phyloP scores from a whole-genome alignment of 2,113 vertebrate genomes.

The Scomber colias region DNA sequence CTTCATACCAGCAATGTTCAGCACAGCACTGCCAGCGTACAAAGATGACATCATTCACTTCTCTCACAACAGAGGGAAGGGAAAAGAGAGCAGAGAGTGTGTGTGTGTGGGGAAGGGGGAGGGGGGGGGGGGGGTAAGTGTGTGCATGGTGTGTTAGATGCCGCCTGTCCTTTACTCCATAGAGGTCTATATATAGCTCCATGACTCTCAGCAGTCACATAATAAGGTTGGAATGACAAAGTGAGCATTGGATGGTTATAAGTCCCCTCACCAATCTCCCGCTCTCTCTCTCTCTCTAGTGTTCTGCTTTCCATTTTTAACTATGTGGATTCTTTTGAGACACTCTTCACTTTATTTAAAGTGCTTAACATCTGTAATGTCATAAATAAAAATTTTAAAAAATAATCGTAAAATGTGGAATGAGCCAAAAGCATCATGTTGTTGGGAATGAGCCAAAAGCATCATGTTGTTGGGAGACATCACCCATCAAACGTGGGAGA shows the following conservation, averaged over 20 bases:
- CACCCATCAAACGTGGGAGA: too few relatives aligned
- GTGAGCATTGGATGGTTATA: conserved; percentile 70
- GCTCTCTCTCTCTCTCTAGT: conserved; percentile 22
- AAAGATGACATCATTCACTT: conserved; percentile 50
- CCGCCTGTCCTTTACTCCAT: conserved; percentile 65
- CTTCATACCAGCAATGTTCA: too few relatives aligned
- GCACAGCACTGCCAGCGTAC: not conserved
- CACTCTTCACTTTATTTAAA: too few relatives aligned
- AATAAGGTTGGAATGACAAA: conserved; percentile 82
- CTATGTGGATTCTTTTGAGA: conserved; percentile 20
- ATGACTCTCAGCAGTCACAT: conserved; percentile 71
- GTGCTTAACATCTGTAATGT: too few relatives aligned
- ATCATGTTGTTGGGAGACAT: too few relatives aligned
- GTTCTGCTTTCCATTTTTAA: conserved; percentile 58
- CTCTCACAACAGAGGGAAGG: conserved; percentile 29
- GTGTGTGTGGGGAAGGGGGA: not conserved
- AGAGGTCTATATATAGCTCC: conserved; percentile 79
- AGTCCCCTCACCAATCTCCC: conserved; percentile 49
- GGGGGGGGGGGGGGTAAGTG: not conserved
- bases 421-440: too few relatives aligned
- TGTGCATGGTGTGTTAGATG: conserved; percentile 21
- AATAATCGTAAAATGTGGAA: too few relatives aligned
- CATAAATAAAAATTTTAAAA: too few relatives aligned
- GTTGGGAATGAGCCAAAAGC: too few relatives aligned
- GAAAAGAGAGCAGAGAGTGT: not conserved